These are phyloP conservation scores for Parapristionchus giblindavisi DNA, from an alignment of 2,888 invertebrate species.

Conservation along the genomic window DNA sequence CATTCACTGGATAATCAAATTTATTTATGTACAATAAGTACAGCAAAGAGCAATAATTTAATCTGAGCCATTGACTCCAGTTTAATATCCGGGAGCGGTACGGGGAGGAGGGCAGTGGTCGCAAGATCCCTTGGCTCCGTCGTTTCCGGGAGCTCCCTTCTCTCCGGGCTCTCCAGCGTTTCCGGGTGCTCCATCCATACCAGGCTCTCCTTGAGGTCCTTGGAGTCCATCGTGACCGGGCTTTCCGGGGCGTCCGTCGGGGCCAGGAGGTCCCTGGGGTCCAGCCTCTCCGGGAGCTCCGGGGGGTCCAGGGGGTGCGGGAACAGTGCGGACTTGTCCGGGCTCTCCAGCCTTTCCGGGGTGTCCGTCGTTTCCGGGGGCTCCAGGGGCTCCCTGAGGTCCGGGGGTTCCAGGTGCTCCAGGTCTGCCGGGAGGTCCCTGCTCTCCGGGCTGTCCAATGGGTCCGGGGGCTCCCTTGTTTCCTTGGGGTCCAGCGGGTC, in stretches of 20 bases:
- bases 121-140: conserved; percentile 40
- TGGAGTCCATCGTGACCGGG: conserved; percentile 30
- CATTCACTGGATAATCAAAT: too few relatives aligned
- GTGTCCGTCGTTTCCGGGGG: conserved; percentile 32
- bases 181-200: conserved; percentile 48
- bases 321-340: conserved; percentile 37
- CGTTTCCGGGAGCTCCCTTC: conserved; percentile 54
- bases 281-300: conserved; percentile 41
- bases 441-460: conserved; percentile 25
- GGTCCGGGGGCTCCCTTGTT: conserved; percentile 32
- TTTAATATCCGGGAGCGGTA: conserved; percentile 39
- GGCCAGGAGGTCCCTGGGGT: conserved; percentile 40
- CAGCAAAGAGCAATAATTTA: conserved; percentile 23
- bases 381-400: conserved; percentile 36
- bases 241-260: conserved; percentile 34
- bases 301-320: conserved; percentile 37
- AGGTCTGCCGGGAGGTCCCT: conserved; percentile 35
- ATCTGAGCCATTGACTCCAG: too few relatives aligned
- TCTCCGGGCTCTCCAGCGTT: conserved; percentile 56
- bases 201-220: conserved; percentile 34
- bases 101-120: conserved; percentile 40
- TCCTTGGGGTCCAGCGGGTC: conserved; percentile 37
- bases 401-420: conserved; percentile 37
- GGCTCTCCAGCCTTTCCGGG: conserved; percentile 39
- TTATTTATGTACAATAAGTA: too few relatives aligned